Percentiles rank a stretch among this genome's conserved stretches.
These are phyloP conservation scores for Zoanthus gigantus DNA, from an alignment of 92 coral and sea anemone species.

Conservation along the genomic window DNA sequence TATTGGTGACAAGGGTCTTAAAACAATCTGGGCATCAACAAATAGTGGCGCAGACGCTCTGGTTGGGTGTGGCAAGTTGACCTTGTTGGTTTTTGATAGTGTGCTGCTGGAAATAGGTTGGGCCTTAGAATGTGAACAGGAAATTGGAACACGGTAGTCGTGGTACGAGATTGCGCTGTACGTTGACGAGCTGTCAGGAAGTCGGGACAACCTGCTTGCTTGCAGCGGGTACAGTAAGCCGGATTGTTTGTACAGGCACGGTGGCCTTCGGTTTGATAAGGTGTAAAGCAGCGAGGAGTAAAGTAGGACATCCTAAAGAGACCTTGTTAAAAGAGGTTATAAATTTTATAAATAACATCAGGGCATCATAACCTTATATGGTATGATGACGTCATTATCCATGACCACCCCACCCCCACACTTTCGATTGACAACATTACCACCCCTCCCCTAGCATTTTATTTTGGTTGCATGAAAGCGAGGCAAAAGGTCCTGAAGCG, in stretches of 20 bases:
- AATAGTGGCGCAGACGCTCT: not conserved
- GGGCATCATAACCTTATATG: not conserved
- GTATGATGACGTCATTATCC: too few species aligned
- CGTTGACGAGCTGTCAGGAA: too few species aligned
- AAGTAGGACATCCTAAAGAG: not conserved
- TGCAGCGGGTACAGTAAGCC: not conserved
- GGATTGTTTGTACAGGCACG: not conserved
- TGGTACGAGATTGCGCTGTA: too few species aligned
- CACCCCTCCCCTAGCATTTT: too few species aligned
- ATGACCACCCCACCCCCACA: too few species aligned
- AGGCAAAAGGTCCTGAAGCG: too few species aligned
- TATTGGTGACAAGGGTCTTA: not conserved
- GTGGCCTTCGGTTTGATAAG: not conserved
- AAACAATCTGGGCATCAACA: not conserved
- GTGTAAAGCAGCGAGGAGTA: not conserved
- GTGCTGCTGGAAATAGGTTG: not conserved
- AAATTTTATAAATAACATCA: not conserved
- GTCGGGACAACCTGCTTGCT: not conserved
- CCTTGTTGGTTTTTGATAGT: not conserved
- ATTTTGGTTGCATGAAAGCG: too few species aligned
- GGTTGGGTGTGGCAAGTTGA: too few species aligned
- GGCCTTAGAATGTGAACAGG: not conserved
- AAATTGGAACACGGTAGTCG: not conserved
- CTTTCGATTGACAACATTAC: too few species aligned
- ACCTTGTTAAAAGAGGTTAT: not conserved